phyloP scores from a whole-genome alignment of 2,797 vertebrate species.

The Sebastes diploproa region DNA sequence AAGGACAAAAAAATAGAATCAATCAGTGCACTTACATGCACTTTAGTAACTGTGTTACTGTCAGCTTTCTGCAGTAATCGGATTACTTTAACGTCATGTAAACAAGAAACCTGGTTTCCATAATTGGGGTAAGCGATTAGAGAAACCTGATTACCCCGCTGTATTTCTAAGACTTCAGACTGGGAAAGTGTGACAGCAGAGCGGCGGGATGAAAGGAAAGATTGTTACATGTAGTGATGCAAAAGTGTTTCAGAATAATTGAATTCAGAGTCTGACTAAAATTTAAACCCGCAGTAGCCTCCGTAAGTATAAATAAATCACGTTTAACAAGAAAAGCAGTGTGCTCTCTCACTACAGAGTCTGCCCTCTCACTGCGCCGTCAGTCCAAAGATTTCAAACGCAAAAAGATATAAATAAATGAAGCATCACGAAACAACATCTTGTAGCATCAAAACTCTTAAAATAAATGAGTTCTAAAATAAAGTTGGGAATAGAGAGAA shows the following conservation, averaged over 20 bases:
- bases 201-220: background rate
- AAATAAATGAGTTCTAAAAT: background rate
- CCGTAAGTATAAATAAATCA: background rate
- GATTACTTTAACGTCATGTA: constrained; percentile 23
- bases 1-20: constrained; percentile 13
- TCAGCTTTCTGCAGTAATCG: constrained; percentile 40
- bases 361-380: background rate
- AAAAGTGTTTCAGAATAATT: background rate
- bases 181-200: background rate
- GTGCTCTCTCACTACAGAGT: background rate
- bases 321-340: background rate
- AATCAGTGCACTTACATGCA: constrained; percentile 32
- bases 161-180: background rate
- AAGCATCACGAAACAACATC: background rate
- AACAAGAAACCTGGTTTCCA: constrained; percentile 26
- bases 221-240: background rate
- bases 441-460: background rate
- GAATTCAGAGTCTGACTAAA: background rate
- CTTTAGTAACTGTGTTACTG: constrained; percentile 44
- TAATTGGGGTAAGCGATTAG: constrained; percentile 10
- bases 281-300: background rate
- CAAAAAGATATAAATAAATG: background rate
- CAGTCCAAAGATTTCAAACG: background rate
- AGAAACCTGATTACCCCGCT: background rate
- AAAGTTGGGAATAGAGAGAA: background rate